Evolutionary conservation across 2,888 invertebrate genomes (phyloP), one percentile per base, ranked within the genome.

Genomic region (Phrixothrix hirtus): DNA sequence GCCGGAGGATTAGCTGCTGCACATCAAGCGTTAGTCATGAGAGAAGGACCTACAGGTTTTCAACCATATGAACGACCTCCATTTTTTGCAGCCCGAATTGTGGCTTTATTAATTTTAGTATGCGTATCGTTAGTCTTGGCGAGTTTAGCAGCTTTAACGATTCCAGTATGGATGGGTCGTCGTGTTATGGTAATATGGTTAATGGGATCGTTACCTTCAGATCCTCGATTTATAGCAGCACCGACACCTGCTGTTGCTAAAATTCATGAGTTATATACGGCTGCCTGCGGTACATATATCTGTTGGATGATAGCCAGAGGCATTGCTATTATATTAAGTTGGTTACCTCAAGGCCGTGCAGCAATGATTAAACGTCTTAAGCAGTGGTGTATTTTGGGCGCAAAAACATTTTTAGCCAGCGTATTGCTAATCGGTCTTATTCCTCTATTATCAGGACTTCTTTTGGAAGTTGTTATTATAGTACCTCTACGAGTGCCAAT

Each of bases 191-290:
- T 89, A 1, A 66, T 94, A 2, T 93, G 93, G 92, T 80, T 91
- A 63, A 84, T 86, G 1, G 84, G 85, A 2, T 73, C 74, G 1
- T 73, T 73, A 17, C 73, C 74, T 1, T 71, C 75, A 0, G 70
- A 68, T 7, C 72, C 73, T 0, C 73, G 73, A 55, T 68, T 74
- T 25, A 67, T 70, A 2, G 49, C 60, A 7, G 32, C 51, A n/a
- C 45, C 45, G 16, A 36, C 54, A 13, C 36, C 44, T 5, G 35
- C 51, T 7, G 44, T 51, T 16, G 45, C 55, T 42, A 78, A 64
- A 68, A 91, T 96, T 0, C 97, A 98, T 74, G 98, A 98, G 76
- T 77, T 98, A 2, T 98, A 99, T 73, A 97, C 97, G 0, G 92
- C 95, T 0, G 95, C 96, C 0, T 91, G 91, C 71, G 88, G 98